A percentile compares a stretch with the other conserved stretches of the same genome.
Evolutionary conservation across 35 echinoderm and acorn worm genomes (phyloP).

Genomic region (Ptychodera flava): DNA sequence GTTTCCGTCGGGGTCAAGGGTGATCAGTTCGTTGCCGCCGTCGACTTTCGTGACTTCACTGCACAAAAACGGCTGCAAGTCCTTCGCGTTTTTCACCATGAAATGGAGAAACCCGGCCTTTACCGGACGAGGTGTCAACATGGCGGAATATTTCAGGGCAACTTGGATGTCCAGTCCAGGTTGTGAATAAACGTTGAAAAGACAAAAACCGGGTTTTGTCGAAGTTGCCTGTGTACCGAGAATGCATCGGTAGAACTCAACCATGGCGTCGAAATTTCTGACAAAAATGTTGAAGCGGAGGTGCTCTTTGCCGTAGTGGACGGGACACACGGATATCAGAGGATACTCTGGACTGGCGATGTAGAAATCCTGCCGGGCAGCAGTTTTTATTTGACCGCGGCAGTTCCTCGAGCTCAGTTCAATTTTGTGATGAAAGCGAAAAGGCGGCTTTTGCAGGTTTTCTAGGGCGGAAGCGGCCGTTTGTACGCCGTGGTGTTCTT

Average conservation of each 20-base stretch:
- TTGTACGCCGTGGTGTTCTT: neutral
- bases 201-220: neutral
- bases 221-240: neutral
- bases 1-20: neutral
- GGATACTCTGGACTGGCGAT: neutral
- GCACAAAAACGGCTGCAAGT: neutral
- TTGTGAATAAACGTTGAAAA: neutral
- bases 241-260: neutral
- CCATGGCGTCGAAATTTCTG: neutral
- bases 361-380: neutral
- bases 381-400: neutral
- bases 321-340: neutral
- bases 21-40: neutral
- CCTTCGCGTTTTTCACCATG: neutral
- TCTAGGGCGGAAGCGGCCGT: neutral
- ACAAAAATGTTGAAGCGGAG: neutral
- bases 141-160: neutral
- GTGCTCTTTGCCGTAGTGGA: neutral
- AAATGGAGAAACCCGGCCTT: neutral
- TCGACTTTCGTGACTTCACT: neutral
- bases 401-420: neutral
- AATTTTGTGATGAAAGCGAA: neutral
- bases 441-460: neutral
- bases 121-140: neutral
- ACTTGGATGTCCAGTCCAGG: neutral